Percentiles rank a stretch among this genome's conserved stretches.
These are phyloP conservation scores for Hydropotes inermis DNA, from an alignment of 2,113 vertebrate genomes.

Conservation along the genomic window DNA sequence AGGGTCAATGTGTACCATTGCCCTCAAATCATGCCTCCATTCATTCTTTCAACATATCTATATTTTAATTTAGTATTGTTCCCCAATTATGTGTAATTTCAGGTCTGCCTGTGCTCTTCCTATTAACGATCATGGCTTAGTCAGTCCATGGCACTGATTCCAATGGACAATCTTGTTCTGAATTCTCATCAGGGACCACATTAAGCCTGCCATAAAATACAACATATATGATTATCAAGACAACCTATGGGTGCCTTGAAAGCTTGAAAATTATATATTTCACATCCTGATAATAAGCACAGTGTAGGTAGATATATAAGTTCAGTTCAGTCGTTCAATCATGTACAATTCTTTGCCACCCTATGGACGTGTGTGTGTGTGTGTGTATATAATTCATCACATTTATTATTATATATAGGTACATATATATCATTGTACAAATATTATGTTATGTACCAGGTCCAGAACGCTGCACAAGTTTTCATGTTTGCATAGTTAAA, in stretches of 20 bases:
- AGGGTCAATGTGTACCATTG: background rate
- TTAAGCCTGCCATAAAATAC: background rate
- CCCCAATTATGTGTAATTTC: background rate
- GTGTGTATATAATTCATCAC: background rate
- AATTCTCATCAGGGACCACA: background rate
- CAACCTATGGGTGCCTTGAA: background rate
- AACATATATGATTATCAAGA: background rate
- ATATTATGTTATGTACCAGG: background rate
- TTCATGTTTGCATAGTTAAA: background rate
- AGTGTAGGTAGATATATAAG: background rate
- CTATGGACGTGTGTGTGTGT: too few relatives aligned
- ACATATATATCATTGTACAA: background rate
- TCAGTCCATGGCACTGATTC: background rate
- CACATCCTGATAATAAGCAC: background rate
- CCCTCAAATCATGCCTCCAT: background rate
- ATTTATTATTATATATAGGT: background rate
- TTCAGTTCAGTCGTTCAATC: too few relatives aligned
- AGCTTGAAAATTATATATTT: background rate
- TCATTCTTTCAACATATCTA: background rate
- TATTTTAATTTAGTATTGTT: background rate
- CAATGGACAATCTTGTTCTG: background rate
- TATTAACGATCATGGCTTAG: background rate
- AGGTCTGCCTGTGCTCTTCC: background rate
- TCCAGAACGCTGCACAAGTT: background rate
- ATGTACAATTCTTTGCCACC: too few relatives aligned